These are phyloP conservation scores for Arrhopalites spinosus DNA, from an alignment of 2,888 invertebrate genomes.

Conservation along the genomic window DNA sequence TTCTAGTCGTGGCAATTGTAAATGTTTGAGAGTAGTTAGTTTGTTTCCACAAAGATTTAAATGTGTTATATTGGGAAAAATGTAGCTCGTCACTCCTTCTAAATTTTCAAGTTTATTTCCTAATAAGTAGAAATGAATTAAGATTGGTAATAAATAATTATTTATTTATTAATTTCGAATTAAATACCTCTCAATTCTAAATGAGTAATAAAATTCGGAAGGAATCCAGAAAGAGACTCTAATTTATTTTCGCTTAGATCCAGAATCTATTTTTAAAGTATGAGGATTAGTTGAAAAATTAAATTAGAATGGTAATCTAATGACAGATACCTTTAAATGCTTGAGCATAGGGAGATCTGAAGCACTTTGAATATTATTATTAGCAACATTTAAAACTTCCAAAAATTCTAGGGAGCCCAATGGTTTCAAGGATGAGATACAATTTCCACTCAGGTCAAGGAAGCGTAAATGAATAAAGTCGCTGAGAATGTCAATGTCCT, in stretches of 20 bases:
- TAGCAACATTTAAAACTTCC: background rate
- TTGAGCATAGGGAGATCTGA: slow-evolving; percentile 4
- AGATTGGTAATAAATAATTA: background rate
- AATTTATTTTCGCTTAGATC: background rate
- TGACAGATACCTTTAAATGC: background rate
- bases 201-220: slow-evolving; percentile 20
- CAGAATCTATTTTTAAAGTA: background rate
- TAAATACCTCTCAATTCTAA: background rate
- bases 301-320: background rate
- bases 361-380: background rate
- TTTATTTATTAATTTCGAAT: background rate
- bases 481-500: background rate
- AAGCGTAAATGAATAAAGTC: background rate
- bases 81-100: slow-evolving; percentile 4
- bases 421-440: background rate
- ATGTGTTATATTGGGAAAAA: slow-evolving; percentile 11
- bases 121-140: background rate
- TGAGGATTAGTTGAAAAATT: background rate
- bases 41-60: background rate
- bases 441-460: background rate
- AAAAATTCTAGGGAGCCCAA: background rate
- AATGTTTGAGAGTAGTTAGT: background rate
- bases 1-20: slow-evolving; percentile 6
- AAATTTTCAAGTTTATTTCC: background rate
- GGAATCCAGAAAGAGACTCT: background rate